These are phyloP conservation scores for Emydura subglobosa DNA, from an alignment of 2,113 vertebrate species.

Conservation along the genomic window DNA sequence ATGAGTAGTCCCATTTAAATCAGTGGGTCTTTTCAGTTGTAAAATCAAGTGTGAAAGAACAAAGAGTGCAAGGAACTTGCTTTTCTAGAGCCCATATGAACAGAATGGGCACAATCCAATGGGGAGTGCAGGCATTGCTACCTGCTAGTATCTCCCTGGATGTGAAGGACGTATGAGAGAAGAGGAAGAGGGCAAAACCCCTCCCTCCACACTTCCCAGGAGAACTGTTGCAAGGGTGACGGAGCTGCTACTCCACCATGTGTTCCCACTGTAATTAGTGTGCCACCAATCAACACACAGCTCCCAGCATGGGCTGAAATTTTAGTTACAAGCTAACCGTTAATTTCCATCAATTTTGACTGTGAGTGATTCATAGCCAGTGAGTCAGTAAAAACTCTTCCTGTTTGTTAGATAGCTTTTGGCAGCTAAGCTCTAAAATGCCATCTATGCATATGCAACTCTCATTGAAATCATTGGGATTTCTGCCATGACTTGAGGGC, in stretches of 20 bases:
- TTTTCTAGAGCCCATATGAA: neutral
- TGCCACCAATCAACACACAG: neutral
- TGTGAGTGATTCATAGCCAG: neutral
- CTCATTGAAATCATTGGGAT: neutral
- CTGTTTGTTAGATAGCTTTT: neutral
- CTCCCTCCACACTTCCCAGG: neutral
- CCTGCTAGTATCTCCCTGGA: neutral
- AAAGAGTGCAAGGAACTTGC: neutral
- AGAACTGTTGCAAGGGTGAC: slow-evolving; percentile 11
- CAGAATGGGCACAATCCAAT: neutral
- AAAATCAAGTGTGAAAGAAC: neutral
- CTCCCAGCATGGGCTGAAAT: neutral
- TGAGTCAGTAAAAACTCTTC: neutral
- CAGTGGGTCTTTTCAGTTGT: neutral
- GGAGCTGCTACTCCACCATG: neutral
- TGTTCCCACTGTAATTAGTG: neutral
- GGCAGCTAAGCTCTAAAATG: neutral
- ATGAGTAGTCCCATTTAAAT: neutral
- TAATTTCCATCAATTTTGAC: neutral
- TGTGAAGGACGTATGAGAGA: neutral
- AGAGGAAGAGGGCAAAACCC: neutral
- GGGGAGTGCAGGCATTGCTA: neutral
- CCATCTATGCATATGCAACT: neutral
- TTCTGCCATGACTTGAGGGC: neutral
- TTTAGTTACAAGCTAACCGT: neutral